Conservation (phyloP, 2,113 vertebrate species). For the Barbus barbus region DNA sequence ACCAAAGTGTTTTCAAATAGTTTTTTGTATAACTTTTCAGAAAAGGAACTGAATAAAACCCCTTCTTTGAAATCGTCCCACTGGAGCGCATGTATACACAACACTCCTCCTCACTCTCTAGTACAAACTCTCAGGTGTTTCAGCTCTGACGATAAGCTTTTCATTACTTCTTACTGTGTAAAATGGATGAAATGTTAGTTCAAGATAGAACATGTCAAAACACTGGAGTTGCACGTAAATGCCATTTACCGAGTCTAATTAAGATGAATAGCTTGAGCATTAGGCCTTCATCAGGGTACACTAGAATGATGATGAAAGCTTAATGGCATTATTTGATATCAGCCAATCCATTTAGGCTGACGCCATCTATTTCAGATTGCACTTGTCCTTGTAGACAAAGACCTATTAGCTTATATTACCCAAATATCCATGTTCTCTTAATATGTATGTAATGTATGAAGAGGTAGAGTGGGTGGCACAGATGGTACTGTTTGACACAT, state of each 20-base stretch:
- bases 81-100: background rate
- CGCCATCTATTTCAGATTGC: background rate
- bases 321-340: background rate
- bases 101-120: background rate
- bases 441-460: background rate
- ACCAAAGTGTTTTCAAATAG: conserved; percentile 14
- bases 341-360: background rate
- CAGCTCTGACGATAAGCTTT: background rate
- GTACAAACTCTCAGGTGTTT: conserved; percentile 11
- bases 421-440: background rate
- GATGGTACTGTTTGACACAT: background rate
- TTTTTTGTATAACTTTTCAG: conserved; percentile 6
- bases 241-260: conserved; percentile 17
- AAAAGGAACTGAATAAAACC: conserved; percentile 8
- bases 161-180: background rate
- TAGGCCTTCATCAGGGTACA: conserved; percentile 10
- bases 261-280: conserved; percentile 7
- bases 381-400: conserved; percentile 16
- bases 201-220: background rate
- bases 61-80: background rate
- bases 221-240: conserved; percentile 26
- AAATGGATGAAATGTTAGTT: conserved; percentile 14
- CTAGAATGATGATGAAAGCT: background rate
- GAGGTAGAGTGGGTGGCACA: background rate
- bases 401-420: conserved; percentile 24